A percentile compares a stretch with the other conserved stretches of the same genome.
Evolutionary conservation across 2,888 invertebrate genomes (phyloP).

Genomic region (Chymomyza amoena): DNA sequence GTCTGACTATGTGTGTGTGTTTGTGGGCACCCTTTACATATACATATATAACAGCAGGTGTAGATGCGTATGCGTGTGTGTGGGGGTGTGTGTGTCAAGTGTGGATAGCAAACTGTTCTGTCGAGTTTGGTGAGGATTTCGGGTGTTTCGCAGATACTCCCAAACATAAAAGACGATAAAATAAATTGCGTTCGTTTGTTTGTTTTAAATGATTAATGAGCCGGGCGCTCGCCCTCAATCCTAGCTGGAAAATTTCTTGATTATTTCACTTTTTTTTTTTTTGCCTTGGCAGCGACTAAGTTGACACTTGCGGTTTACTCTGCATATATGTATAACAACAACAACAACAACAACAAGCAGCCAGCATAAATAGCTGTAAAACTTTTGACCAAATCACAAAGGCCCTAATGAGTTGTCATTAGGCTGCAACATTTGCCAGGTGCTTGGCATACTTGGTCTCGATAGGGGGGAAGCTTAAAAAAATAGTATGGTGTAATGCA

Average conservation of each 20-base stretch:
- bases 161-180: conserved; percentile 45
- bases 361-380: conserved; percentile 57
- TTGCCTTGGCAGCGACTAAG: conserved; percentile 25
- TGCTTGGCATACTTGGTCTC: neutral
- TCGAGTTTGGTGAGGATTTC: conserved; percentile 11
- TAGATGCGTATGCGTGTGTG: conserved; percentile 17
- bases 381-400: conserved; percentile 33
- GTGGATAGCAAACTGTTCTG: neutral
- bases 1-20: conserved; percentile 9
- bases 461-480: neutral
- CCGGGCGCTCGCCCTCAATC: conserved; percentile 12
- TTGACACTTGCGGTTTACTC: conserved; percentile 47
- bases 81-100: conserved; percentile 9
- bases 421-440: neutral
- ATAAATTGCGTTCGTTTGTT: conserved; percentile 51
- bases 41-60: neutral
- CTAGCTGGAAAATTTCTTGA: neutral
- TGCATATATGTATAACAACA: conserved; percentile 22
- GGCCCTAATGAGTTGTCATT: conserved; percentile 57
- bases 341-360: conserved; percentile 7
- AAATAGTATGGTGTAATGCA: neutral
- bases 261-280: conserved; percentile 7
- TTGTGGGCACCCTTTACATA: neutral
- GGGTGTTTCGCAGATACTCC: conserved; percentile 1
- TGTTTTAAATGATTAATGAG: conserved; percentile 65